Evolutionary conservation across 2,888 invertebrate genomes (phyloP), one percentile per base, ranked within the genome.

Genomic region (Cecidostiba fungosa): DNA sequence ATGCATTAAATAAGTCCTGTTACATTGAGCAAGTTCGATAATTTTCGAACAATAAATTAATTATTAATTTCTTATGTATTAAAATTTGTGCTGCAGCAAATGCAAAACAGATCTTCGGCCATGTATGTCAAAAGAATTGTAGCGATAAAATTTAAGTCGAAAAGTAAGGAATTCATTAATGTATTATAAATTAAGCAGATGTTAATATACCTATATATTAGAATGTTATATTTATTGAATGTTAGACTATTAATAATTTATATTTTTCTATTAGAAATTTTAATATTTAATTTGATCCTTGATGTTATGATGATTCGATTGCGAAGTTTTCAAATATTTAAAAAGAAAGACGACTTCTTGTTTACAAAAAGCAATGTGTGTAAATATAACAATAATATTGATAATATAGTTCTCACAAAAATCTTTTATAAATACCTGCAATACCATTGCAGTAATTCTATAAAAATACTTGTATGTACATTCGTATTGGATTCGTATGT

Each of bases 391-490:
- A 76, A 26, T 76, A 47, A 43, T 4, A 70, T 50, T 29, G 26
- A 73, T 70, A 76, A 32, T 70, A 79, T 76, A 70, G 26, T 74
- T 69, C 14, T 69, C 54, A 43, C 43, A 47, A 69, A 66, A 69
- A 62, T 80, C 76, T 84, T 80, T 84, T 84, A 84, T 84, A 84
- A 50, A 69, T 79, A 84, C 43, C 29, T 43, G 50, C 39, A 54
- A 66, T 54, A 66, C 29, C 19, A 50, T 73, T 72, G 76, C 26
- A 39, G 59, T 59, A 66, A 77, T 59, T 81, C 76, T 47, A 78
- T 62, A 16, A 84, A 50, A 66, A 84, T 69, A 84, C 74, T 77
- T 80, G 59, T 70, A 85, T 59, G 59, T 76, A 84, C 12, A 84
- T 76, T 84, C 76, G 29, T 69, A 76, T 32, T 76, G 79, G 6